phyloP scores from a whole-genome alignment of 2,888 invertebrate species.

The Euplexia lucipara region DNA sequence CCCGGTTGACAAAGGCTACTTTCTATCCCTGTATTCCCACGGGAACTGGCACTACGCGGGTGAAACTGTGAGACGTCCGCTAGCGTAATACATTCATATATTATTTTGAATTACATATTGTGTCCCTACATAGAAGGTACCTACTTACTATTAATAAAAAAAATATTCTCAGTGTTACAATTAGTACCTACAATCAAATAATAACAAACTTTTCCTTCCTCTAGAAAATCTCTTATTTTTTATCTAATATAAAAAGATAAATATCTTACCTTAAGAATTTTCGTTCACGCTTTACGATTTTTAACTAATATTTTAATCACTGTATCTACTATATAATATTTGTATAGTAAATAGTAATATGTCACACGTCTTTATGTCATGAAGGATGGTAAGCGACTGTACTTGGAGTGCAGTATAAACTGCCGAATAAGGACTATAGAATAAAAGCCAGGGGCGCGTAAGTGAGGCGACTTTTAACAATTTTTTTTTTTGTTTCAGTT shows the following conservation, averaged over 20 bases:
- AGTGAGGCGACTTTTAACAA: conserved; percentile 14
- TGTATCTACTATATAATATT: conserved; percentile 13
- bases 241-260: background rate
- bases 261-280: conserved; percentile 46
- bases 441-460: conserved; percentile 48
- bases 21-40: too few species aligned
- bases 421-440: conserved; percentile 53
- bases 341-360: conserved; percentile 15
- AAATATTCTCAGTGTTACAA: too few species aligned
- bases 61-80: too few species aligned
- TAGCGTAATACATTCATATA: too few species aligned
- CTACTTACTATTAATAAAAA: too few species aligned
- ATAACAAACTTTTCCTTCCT: background rate
- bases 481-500: background rate
- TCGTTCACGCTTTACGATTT: conserved; percentile 18
- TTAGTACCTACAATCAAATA: background rate
- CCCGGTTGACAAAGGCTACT: too few species aligned
- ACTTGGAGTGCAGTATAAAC: conserved; percentile 15
- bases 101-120: too few species aligned
- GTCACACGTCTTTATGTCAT: conserved; percentile 28
- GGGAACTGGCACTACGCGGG: too few species aligned
- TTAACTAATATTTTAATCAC: conserved; percentile 26
- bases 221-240: background rate
- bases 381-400: conserved; percentile 41
- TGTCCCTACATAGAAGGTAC: too few species aligned